These are phyloP conservation scores for Semaprochilodus insignis DNA, from an alignment of 2,797 vertebrate species.

Conservation along the genomic window DNA sequence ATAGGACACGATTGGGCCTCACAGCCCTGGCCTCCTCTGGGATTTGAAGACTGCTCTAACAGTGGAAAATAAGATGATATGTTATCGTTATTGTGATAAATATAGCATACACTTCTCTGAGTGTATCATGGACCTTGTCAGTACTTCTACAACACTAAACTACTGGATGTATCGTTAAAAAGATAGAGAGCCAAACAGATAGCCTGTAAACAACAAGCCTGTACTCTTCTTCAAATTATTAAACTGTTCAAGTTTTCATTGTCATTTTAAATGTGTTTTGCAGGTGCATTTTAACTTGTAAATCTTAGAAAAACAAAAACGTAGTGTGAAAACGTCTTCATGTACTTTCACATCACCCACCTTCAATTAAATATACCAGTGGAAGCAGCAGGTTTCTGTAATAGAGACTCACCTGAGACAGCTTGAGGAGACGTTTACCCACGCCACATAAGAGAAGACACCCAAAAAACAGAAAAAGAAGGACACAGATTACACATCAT, in stretches of 20 bases:
- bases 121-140: no score
- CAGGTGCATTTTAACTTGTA: background rate
- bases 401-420: constrained; percentile 54
- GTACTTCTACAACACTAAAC: no score
- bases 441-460: background rate
- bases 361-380: background rate
- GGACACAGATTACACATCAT: background rate
- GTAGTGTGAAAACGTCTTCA: background rate
- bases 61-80: background rate
- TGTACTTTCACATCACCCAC: background rate
- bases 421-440: constrained; percentile 15
- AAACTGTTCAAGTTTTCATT: background rate
- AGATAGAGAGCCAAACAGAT: no score
- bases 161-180: no score
- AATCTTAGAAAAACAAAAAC: background rate
- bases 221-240: no score
- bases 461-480: background rate
- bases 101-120: no score
- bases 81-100: no score
- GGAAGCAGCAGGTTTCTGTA: background rate
- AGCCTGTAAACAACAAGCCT: no score
- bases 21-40: background rate
- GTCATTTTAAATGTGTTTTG: background rate
- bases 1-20: constrained; percentile 3
- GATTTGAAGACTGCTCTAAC: background rate